Evolutionary conservation across 37 sponge, comb jelly and placozoan species (phyloP), one percentile per base, ranked within the genome.

Genomic region (Halichondria panicea): DNA sequence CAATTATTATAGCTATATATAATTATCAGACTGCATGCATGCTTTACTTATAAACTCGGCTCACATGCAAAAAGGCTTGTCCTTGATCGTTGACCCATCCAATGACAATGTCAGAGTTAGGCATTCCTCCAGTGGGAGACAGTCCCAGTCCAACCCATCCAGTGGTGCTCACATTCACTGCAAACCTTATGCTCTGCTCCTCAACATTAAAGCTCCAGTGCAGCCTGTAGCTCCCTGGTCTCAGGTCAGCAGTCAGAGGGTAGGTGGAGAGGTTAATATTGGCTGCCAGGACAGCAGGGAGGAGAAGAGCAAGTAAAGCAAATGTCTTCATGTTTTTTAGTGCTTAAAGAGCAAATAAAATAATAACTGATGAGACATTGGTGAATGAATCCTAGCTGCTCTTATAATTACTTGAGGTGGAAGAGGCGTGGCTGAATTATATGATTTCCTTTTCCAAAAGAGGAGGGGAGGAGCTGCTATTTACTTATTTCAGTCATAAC

Each of bases 101-200:
- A 35, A n/a, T n/a, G n/a, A n/a, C n/a, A n/a, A n/a, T n/a, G n/a
- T n/a, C n/a, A n/a, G n/a, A n/a, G n/a, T n/a, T 55, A 27, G 64
- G 41, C 87, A 87, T 87, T 15, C 56, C 61, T 43, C 87, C 87
- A 34, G 65, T 66, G 31, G 87, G 87, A 7, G 87, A 87, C n/a
- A 83, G 31, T 71, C 84, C 45, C 70, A 69, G n/a, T n/a, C n/a
- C n/a, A n/a, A n/a, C n/a, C n/a, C n/a, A n/a, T n/a, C n/a, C n/a
- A n/a, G n/a, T n/a, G 44, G 82, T 75, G 1, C 58, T 35, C 8
- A 83, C 84, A 34, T 61, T 32, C 60, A 83, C 84, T 31, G 68
- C 70, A 42, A 83, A 81, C n/a, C 46, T 12, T 7, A 81, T 73
- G 32, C 52, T 72, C 31, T 63, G 34, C 45, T 27, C 4, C 24